Base-by-base conservation (phyloP, 2,113 vertebrate species). In the Chloroceryle aenea region DNA sequence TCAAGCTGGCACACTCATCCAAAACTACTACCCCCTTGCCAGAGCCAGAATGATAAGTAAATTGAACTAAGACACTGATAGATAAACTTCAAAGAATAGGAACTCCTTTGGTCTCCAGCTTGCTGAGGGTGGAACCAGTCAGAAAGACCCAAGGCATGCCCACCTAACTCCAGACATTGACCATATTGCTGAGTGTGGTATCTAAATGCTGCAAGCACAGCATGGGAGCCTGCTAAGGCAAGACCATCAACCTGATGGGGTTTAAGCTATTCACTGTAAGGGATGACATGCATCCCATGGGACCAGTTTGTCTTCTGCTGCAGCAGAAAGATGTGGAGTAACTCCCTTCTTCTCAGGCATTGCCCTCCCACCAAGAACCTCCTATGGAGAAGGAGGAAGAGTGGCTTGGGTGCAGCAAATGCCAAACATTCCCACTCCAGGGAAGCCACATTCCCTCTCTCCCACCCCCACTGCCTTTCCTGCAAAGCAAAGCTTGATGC, bases 341-440 rank as follows among this genome's bases (percentile, higher is more conserved):
- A 93, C 66, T 85, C 94, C 43, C n/a, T 84, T 84, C 90, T 67
- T 56, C 52, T 86, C 67, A 71, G 55, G 38, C 71, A 0, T 63
- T 86, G 85, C 88, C 89, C 92, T 93, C 85, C 92, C 72, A 93
- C 92, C 19, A 92, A 87, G 88, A 89, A 90, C 88, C 83, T 87
- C 94, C 93, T 80, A 58, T 29, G 16, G 76, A 94, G 90, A 94
- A 88, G 32, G 48, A 92, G 88, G 93, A 95, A 94, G 94, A 95
- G 83, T 45, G 29, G 59, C 85, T 14, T 10, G 93, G 92, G 88
- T 93, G 85, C 62, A 96, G 75, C 87, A 90, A 92, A 96, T 94
- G 80, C 90, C 93, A 85, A 93, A 78, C 92, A 96, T 96, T 96
- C 93, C 83, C 27, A 3, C 76, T 89, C 61, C 73, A 66, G 56